Evolutionary conservation across 2,888 invertebrate species (phyloP).

Genomic region (Scotopteryx bipunctaria): DNA sequence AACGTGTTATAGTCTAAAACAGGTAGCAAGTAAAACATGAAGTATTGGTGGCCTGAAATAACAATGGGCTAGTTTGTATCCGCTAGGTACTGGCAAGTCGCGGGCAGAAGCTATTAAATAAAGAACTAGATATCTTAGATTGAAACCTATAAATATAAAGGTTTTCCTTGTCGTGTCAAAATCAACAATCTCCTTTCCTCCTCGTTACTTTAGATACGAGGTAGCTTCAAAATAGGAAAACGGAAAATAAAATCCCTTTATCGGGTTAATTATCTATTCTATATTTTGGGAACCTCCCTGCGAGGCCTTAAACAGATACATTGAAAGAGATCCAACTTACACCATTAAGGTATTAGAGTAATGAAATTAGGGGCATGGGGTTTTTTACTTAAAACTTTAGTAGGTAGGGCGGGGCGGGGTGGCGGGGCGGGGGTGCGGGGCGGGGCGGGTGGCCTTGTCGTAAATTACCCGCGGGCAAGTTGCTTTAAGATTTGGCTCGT

Average conservation of each 20-base stretch:
- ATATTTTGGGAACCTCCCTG: background rate
- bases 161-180: too few species aligned
- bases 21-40: too few species aligned
- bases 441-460: background rate
- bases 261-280: background rate
- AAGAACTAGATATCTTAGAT: too few species aligned
- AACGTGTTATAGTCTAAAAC: too few species aligned
- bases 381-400: slow-evolving; percentile 9
- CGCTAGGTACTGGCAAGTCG: too few species aligned
- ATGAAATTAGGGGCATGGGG: slow-evolving; percentile 13
- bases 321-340: slow-evolving; percentile 8
- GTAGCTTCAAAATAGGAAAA: too few species aligned
- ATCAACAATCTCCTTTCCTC: too few species aligned
- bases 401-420: background rate
- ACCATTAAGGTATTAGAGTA: slow-evolving; percentile 13
- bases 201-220: too few species aligned
- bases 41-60: too few species aligned
- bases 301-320: background rate
- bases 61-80: too few species aligned
- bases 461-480: background rate
- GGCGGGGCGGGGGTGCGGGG: background rate
- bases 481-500: background rate
- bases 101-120: too few species aligned
- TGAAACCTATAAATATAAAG: too few species aligned
- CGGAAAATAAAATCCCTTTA: background rate